Evolutionary conservation across 1,140 invertebrate species (phyloP), one percentile per base, ranked within the genome.

Genomic region (Papilio machaon): DNA sequence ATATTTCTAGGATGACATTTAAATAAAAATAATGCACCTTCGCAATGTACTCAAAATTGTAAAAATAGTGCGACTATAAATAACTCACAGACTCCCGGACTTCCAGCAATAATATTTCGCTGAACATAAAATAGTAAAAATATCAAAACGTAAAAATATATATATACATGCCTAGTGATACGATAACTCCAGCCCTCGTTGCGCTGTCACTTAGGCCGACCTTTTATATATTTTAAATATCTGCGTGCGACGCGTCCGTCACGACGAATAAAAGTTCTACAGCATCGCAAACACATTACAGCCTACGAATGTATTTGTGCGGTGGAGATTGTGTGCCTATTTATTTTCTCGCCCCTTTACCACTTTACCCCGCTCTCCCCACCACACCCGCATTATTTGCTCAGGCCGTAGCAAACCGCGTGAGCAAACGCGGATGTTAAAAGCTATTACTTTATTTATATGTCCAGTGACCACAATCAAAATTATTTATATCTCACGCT

Each of bases 401-500:
- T 80, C 85, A 81, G 64, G 82, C 83, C 85, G 81, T 82, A 82
- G 79, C 85, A 87, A 88, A 83, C 85, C 87, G 88, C 88, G 89
- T 88, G 85, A 79, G 86, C 80, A 84, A 80, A 82, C 46, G 73
- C 46, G 73, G 43, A 75, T 87, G 84, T 85, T 84, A 84, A 86
- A 85, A 85, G 85, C 70, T 87, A 87, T 85, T 87, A 88, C 89
- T 67, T 67, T 67, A 90, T 90, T 91, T 91, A 90, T 88, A 84
- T 88, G 84, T 84, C 82, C 83, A 82, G 84, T 86, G 85, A 82
- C 86, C 87, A 91, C 87, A 86, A 88, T 90, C 89, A 87, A 91
- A 90, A 91, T 92, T 90, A 91, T 91, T 92, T 90, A 90, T 91
- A 86, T 86, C 85, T 90, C 89, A 88, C 87, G 86, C 85, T 89